A percentile compares a stretch with the other conserved stretches of the same genome.
phyloP scores from a whole-genome alignment of 1,140 invertebrate species.

The Drosophila mayri region DNA sequence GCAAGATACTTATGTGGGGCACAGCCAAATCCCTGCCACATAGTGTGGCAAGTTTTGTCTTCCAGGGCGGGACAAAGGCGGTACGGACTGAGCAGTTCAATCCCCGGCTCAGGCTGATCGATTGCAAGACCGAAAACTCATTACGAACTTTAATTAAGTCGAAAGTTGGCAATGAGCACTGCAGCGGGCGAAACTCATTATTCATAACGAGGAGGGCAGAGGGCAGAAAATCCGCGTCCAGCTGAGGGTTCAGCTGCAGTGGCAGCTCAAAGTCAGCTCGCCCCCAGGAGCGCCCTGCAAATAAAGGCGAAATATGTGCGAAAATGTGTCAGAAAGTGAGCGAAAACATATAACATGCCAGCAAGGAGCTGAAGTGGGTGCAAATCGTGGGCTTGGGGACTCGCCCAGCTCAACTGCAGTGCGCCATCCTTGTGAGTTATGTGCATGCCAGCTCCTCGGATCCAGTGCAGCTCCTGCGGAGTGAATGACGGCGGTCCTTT shows the following conservation, averaged over 20 bases:
- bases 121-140: constrained; percentile 75
- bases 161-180: constrained; percentile 36
- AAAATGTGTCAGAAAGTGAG: constrained; percentile 77
- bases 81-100: constrained; percentile 50
- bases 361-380: constrained; percentile 13
- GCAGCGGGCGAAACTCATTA: constrained; percentile 58
- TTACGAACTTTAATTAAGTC: constrained; percentile 82
- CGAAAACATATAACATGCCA: constrained; percentile 69
- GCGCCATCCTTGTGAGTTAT: constrained; percentile 65
- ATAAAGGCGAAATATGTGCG: constrained; percentile 66
- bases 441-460: constrained; percentile 56
- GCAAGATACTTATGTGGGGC: constrained; percentile 24
- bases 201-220: constrained; percentile 61
- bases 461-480: constrained; percentile 28
- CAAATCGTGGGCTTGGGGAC: background rate
- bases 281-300: constrained; percentile 21
- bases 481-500: constrained; percentile 48
- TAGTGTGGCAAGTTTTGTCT: constrained; percentile 23
- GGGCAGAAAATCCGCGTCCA: constrained; percentile 38
- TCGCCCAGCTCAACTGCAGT: constrained; percentile 29
- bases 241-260: constrained; percentile 18
- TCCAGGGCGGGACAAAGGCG: constrained; percentile 57
- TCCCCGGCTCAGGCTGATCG: constrained; percentile 63
- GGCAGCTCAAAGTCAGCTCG: constrained; percentile 30
- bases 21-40: constrained; percentile 4